Evolutionary conservation across 2,888 invertebrate species (phyloP).

Genomic region (Galeopsomyia nigrocyanea): DNA sequence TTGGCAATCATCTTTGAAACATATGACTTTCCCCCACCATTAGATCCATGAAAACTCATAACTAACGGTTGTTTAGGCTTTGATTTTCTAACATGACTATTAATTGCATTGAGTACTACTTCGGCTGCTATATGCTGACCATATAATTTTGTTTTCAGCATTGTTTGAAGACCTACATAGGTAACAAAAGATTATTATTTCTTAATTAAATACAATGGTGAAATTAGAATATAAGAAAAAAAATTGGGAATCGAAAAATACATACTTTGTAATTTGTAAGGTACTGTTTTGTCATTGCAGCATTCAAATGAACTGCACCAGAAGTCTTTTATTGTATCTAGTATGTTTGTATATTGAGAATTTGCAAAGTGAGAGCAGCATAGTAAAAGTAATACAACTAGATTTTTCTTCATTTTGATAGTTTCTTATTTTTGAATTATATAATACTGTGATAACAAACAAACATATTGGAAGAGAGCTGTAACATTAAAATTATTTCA

Average conservation of each 20-base stretch:
- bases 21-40: constrained; percentile 40
- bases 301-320: constrained; percentile 18
- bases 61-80: constrained; percentile 33
- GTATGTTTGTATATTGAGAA: background rate
- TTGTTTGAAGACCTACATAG: constrained; percentile 14
- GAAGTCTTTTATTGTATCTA: constrained; percentile 1
- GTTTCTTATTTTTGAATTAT: background rate
- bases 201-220: background rate
- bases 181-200: background rate
- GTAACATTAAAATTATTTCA: too few species aligned
- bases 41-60: constrained; percentile 41
- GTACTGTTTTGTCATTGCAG: constrained; percentile 25
- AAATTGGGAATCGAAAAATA: background rate
- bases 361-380: background rate
- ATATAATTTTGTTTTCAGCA: constrained; percentile 14
- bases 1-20: constrained; percentile 35
- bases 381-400: background rate
- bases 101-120: constrained; percentile 33
- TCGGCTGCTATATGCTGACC: constrained; percentile 39
- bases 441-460: too few species aligned
- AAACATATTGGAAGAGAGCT: too few species aligned
- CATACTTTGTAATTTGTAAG: constrained; percentile 32
- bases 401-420: background rate
- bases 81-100: constrained; percentile 22
- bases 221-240: background rate